Conservation (phyloP, 2,888 invertebrate genomes). For the Proisotoma minuta region DNA sequence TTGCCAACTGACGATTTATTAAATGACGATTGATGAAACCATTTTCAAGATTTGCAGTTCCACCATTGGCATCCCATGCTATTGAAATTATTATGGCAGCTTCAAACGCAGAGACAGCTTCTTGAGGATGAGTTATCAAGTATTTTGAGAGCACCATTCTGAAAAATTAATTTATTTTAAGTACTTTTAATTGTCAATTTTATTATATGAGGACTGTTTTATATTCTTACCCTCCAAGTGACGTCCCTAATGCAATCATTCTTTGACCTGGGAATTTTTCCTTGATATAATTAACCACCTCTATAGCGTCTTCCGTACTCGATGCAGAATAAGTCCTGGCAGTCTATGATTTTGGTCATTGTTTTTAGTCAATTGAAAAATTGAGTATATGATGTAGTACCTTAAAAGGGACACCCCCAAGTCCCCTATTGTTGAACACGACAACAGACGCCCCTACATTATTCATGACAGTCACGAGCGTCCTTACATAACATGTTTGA, state of each 20-base stretch:
- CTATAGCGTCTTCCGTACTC: constrained; percentile 70
- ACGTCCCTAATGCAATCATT: constrained; percentile 72
- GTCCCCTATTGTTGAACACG: constrained; percentile 73
- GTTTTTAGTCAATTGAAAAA: constrained; percentile 8
- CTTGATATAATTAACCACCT: constrained; percentile 65
- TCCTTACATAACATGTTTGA: constrained; percentile 73
- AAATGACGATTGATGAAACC: constrained; percentile 51
- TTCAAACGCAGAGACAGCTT: constrained; percentile 55
- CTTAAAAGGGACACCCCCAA: constrained; percentile 67
- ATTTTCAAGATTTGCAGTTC: constrained; percentile 65
- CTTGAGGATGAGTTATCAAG: constrained; percentile 17
- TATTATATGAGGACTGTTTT: neutral
- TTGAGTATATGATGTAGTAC: constrained; percentile 46
- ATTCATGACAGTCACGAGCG: constrained; percentile 64
- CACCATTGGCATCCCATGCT: constrained; percentile 72
- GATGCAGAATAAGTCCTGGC: constrained; percentile 78
- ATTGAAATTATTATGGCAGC: constrained; percentile 73
- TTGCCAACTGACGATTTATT: constrained; percentile 26
- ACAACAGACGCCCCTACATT: constrained; percentile 62
- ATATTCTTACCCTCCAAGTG: constrained; percentile 67
- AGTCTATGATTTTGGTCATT: too few species aligned
- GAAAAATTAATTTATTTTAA: constrained; percentile 1
- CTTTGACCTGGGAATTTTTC: constrained; percentile 59
- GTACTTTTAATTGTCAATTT: neutral
- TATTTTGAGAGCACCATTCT: constrained; percentile 36